phyloP scores from a whole-genome alignment of 2,113 vertebrate species.

The Hippoglossus stenolepis region DNA sequence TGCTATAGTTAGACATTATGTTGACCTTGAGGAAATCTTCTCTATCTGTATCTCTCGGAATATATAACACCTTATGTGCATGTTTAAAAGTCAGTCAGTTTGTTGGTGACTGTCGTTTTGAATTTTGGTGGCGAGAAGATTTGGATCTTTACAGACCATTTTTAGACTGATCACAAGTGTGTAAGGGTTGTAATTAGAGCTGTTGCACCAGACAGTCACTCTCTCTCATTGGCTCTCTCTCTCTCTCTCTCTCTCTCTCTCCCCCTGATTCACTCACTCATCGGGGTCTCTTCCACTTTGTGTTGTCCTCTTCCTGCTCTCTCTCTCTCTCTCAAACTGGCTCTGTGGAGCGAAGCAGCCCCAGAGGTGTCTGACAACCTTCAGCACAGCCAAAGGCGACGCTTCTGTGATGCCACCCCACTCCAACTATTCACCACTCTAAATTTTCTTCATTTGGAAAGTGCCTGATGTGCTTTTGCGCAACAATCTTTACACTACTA shows the following conservation, averaged over 20 bases:
- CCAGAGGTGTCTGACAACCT: constrained; percentile 41
- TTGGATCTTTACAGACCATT: constrained; percentile 6
- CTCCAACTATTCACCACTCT: constrained; percentile 13
- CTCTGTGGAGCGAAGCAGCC: constrained; percentile 40
- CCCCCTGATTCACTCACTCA: constrained; percentile 11
- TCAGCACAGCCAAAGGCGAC: constrained; percentile 38
- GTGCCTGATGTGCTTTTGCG: neutral
- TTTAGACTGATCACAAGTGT: constrained; percentile 16
- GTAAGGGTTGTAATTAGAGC: constrained; percentile 53
- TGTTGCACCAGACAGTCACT: constrained; percentile 10
- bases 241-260: constrained; percentile 32
- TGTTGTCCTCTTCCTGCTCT: neutral
- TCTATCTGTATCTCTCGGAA: no score
- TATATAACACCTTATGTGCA: neutral
- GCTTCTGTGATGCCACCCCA: constrained; percentile 1
- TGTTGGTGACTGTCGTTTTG: no score
- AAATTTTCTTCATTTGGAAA: neutral
- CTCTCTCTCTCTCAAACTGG: neutral
- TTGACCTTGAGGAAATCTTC: no score
- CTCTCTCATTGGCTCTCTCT: constrained; percentile 37
- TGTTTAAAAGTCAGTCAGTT: no score
- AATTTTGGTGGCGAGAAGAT: neutral
- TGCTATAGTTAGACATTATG: no score
- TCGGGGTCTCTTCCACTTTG: constrained; percentile 27
- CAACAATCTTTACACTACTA: neutral